Evolutionary conservation across 2,113 vertebrate species (phyloP), one percentile per base, ranked within the genome.

Genomic region (Nansenia antarctica): DNA sequence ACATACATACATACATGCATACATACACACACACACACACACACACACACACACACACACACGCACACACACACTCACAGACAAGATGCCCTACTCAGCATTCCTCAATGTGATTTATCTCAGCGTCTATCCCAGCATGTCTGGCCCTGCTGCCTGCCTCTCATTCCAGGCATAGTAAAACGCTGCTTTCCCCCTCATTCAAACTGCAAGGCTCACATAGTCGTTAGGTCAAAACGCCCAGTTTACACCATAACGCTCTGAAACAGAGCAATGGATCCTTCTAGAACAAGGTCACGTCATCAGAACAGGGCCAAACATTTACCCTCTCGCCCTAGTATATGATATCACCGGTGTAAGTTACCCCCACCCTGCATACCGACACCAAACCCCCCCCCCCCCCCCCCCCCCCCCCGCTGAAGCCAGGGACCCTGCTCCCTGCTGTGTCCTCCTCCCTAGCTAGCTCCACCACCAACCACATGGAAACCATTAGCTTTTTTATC

Each of bases 111-210:
- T 32, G 0, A 14, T 7, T 62, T 37, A 5, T 39, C 59, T 39
- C 32, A 24, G 6, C 12, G 22, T 53, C 65, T 29, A 54, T 69
- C 31, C 8, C 2, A 34, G 18, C 2, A 30, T 26, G 57, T 70
- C 42, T 61, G 57, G 66, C 73, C 69, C 35, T 67, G 27, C 60
- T 60, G 9, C 52, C 34, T 42, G 59, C 61, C 9, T 67, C 18
- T 35, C 29, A 74, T 83, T 76, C 72, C 71, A 54, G 68, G 73
- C 65, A 68, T 59, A 73, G 62, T 5, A 15, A 42, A 9, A 20
- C n/a, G 32, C 15, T 34, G 20, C 57, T 29, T 9, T 18, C 60
- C 39, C 42, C 35, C 29, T 35, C 14, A n/a, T 9, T 9, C 32
- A 11, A 62, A 60, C 49, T 11, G 45, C 30, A 14, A 35, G 30